Evolutionary conservation across 2,113 vertebrate species (phyloP).

Genomic region (Silurus asotus): DNA sequence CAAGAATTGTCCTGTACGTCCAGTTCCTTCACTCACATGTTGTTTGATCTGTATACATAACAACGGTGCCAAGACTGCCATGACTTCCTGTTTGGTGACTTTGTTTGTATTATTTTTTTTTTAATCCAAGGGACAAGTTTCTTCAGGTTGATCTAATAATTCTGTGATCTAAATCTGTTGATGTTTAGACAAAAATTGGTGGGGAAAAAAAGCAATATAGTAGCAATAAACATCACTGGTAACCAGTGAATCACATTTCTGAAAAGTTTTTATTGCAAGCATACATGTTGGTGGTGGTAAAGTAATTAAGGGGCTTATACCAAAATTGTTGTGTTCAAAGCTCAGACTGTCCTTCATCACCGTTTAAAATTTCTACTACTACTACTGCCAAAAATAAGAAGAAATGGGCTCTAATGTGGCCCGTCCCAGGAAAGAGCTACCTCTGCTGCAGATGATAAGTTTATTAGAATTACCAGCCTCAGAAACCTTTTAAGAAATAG

Average conservation of each 20-base stretch:
- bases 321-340: not conserved
- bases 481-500: no score
- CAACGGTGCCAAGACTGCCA: not conserved
- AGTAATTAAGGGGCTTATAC: not conserved
- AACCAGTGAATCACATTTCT: not conserved
- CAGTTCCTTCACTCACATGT: not conserved
- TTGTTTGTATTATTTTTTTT: no score
- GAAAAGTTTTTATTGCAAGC: not conserved
- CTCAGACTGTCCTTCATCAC: not conserved
- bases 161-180: not conserved
- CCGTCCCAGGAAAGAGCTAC: no score
- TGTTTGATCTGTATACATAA: not conserved
- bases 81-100: not conserved
- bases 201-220: not conserved
- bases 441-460: no score
- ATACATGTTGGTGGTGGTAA: not conserved
- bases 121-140: not conserved
- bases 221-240: not conserved
- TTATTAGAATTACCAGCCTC: no score
- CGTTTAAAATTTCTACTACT: not conserved
- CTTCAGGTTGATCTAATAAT: not conserved
- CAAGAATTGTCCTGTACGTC: not conserved
- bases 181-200: not conserved
- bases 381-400: no score
- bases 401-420: no score